A percentile compares a stretch with the other conserved stretches of the same genome.
These are phyloP conservation scores for Sacculina carcini DNA, from an alignment of 2,888 invertebrate species.

Conservation along the genomic window DNA sequence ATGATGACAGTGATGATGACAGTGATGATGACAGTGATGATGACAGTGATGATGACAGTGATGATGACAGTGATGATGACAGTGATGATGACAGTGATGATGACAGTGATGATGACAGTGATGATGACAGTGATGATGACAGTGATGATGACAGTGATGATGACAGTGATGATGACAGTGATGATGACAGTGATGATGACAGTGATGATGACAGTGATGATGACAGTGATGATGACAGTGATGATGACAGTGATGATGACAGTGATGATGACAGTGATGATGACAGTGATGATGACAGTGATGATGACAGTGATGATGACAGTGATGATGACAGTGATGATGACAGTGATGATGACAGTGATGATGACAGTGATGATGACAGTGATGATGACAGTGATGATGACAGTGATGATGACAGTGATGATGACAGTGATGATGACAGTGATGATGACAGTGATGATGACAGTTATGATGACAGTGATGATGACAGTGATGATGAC, in stretches of 20 bases:
- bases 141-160: constrained; percentile 4
- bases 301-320: constrained; percentile 6
- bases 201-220: background rate
- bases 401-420: constrained; percentile 1
- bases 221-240: constrained; percentile 1
- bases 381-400: background rate
- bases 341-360: background rate
- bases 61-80: constrained; percentile 1
- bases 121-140: background rate
- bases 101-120: constrained; percentile 2
- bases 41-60: background rate
- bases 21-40: background rate
- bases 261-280: constrained; percentile 4
- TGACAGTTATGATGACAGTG: constrained; percentile 3
- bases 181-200: background rate
- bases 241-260: constrained; percentile 4
- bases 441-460: constrained; percentile 1
- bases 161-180: constrained; percentile 1
- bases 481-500: constrained; percentile 5
- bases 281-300: constrained; percentile 5
- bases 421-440: constrained; percentile 1
- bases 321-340: background rate
- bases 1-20: background rate
- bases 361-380: background rate
- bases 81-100: constrained; percentile 4